A percentile compares a stretch with the other conserved stretches of the same genome.
phyloP scores from a whole-genome alignment of 2,113 vertebrate species.

The Hepsetus odoe region DNA sequence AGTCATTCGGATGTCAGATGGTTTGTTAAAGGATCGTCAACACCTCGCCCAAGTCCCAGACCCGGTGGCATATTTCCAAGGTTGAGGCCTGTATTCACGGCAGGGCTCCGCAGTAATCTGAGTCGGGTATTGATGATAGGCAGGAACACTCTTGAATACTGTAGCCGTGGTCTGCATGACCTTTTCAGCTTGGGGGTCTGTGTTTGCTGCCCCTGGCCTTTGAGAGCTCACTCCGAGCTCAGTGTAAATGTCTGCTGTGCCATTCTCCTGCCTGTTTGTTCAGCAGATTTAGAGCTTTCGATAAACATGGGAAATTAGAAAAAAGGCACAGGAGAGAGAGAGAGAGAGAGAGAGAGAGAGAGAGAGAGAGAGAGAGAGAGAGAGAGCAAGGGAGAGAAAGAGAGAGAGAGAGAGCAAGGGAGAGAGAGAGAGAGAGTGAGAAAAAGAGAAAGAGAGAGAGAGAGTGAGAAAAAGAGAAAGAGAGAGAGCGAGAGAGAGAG shows the following conservation, averaged over 20 bases:
- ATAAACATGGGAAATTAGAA: constrained; percentile 36
- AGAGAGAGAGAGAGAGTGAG: background rate
- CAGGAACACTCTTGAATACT: constrained; percentile 34
- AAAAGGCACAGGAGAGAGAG: background rate
- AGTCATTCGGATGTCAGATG: constrained; percentile 27
- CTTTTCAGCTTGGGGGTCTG: constrained; percentile 49
- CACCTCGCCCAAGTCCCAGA: background rate
- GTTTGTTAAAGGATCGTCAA: constrained; percentile 42
- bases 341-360: background rate
- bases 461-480: too few species aligned
- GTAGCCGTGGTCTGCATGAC: constrained; percentile 46
- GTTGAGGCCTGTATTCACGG: constrained; percentile 28
- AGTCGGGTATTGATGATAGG: constrained; percentile 36
- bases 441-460: constrained; percentile 11
- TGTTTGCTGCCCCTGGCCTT: constrained; percentile 49
- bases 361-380: constrained; percentile 18
- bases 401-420: constrained; percentile 6
- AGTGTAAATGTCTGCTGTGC: constrained; percentile 50
- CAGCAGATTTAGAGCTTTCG: constrained; percentile 45
- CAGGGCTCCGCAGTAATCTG: constrained; percentile 24
- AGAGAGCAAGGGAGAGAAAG: background rate
- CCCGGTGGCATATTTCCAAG: constrained; percentile 14
- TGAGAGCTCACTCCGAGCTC: constrained; percentile 40
- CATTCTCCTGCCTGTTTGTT: constrained; percentile 53
- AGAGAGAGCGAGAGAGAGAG: too few species aligned